These are phyloP conservation scores for Cliona cf. orientalis DNA, from an alignment of 37 sponge, comb jelly and placozoan species.

Conservation along the genomic window DNA sequence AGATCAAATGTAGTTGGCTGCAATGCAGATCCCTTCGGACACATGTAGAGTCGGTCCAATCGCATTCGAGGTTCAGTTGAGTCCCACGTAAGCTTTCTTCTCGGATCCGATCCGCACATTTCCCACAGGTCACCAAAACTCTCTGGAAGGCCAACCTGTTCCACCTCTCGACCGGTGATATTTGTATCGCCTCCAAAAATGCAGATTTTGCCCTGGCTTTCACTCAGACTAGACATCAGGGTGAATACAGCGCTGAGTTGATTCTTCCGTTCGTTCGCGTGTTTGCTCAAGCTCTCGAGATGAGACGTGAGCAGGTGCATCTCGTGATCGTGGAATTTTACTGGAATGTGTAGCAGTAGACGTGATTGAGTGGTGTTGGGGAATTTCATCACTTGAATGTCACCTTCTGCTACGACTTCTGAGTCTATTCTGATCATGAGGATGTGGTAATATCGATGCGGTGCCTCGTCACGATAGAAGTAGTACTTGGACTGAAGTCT, in stretches of 20 bases:
- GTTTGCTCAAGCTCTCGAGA: constrained; percentile 62
- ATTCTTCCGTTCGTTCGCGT: constrained; percentile 41
- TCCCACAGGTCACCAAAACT: constrained; percentile 66
- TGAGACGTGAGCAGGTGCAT: constrained; percentile 62
- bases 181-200: constrained; percentile 79
- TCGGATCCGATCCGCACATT: constrained; percentile 32
- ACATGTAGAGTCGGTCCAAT: constrained; percentile 62
- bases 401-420: background rate
- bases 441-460: constrained; percentile 35
- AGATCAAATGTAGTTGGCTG: constrained; percentile 39
- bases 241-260: constrained; percentile 36
- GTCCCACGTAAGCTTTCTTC: constrained; percentile 73
- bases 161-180: constrained; percentile 51
- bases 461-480: background rate
- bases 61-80: constrained; percentile 34
- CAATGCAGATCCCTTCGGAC: background rate
- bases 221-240: background rate
- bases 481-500: constrained; percentile 19
- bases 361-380: constrained; percentile 49
- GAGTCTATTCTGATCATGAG: constrained; percentile 33
- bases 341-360: constrained; percentile 34
- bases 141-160: constrained; percentile 37
- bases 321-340: constrained; percentile 1
- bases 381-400: constrained; percentile 23
- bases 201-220: background rate